These are phyloP conservation scores for Poeciliopsis occidentalis DNA, from an alignment of 2,113 vertebrate genomes.

Conservation along the genomic window DNA sequence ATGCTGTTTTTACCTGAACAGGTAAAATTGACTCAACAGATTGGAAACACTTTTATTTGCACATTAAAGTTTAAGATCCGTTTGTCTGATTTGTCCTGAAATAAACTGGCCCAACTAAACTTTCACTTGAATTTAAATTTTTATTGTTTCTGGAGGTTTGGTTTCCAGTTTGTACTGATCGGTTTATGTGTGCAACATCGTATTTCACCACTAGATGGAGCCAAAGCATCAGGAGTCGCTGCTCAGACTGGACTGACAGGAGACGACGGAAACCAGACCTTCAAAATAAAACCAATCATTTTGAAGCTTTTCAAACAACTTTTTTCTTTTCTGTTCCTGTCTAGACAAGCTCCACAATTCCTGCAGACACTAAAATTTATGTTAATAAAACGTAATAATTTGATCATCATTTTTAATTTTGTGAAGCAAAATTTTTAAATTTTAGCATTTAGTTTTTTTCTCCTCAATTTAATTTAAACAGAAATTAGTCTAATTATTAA, in stretches of 20 bases:
- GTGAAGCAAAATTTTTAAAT: too few relatives aligned
- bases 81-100: too few relatives aligned
- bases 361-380: too few relatives aligned
- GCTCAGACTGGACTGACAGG: too few relatives aligned
- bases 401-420: too few relatives aligned
- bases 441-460: neutral
- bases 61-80: neutral
- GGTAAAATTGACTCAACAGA: neutral
- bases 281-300: neutral
- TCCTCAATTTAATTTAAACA: neutral
- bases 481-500: neutral
- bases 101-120: too few relatives aligned
- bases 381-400: too few relatives aligned
- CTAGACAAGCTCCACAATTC: neutral
- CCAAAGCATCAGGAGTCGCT: neutral
- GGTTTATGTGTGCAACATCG: neutral
- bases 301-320: too few relatives aligned
- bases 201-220: slow-evolving; percentile 1
- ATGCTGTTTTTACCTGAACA: neutral
- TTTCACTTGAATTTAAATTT: neutral
- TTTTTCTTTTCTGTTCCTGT: neutral
- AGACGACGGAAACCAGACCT: neutral
- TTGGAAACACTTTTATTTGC: neutral
- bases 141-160: neutral
- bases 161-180: neutral